These are phyloP conservation scores for Tylochromis polylepis DNA, from an alignment of 2,113 vertebrate genomes.

Conservation along the genomic window DNA sequence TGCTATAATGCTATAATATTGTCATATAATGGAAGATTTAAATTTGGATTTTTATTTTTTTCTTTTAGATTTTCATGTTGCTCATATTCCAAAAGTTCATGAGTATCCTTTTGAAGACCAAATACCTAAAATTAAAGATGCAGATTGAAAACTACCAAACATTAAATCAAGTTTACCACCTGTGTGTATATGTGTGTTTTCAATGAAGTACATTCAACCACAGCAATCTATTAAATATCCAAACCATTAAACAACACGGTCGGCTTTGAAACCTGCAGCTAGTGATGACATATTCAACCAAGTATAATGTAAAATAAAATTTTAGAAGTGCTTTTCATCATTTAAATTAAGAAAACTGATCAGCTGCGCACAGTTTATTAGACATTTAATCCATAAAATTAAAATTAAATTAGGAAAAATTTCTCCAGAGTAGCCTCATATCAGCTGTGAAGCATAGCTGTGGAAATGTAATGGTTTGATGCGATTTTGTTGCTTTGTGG, in stretches of 20 bases:
- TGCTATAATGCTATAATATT: background rate
- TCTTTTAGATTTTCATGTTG: conserved; percentile 26
- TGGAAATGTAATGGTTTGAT: background rate
- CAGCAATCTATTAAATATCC: accelerated
- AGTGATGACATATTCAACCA: background rate
- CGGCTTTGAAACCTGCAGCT: accelerated
- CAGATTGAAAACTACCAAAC: conserved; percentile 34
- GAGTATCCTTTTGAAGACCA: conserved; percentile 43
- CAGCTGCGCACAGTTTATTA: background rate
- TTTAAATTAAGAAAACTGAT: background rate
- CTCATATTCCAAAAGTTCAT: conserved; percentile 10
- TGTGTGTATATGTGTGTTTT: conserved; percentile 3
- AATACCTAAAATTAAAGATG: conserved; percentile 40
- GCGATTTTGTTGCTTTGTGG: background rate
- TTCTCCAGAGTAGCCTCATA: background rate
- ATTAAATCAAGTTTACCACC: conserved; percentile 50
- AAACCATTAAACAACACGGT: background rate
- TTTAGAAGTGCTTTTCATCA: background rate
- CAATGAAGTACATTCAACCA: background rate
- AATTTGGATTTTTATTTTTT: conserved; percentile 28
- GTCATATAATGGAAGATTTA: conserved; percentile 10
- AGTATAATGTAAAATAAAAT: background rate
- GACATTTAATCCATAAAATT: background rate
- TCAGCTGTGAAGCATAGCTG: background rate
- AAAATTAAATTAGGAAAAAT: background rate